Conservation (phyloP, 2,113 vertebrate genomes). For the Larimichthys polyactis region DNA sequence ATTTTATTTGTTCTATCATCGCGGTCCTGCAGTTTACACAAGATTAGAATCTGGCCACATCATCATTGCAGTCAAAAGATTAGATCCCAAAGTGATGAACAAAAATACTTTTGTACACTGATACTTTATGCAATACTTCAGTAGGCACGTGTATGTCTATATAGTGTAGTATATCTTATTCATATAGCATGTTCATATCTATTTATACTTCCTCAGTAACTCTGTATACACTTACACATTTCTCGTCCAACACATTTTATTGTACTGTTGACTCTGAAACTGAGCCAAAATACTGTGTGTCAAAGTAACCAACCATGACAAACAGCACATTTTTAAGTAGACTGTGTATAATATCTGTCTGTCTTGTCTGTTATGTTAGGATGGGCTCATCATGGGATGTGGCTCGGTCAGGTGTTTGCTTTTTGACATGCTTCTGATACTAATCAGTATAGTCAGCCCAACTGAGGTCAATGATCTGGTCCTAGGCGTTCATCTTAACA, state of each 20-base stretch:
- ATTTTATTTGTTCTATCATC: neutral
- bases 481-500: neutral
- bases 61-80: neutral
- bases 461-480: neutral
- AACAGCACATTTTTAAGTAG: neutral
- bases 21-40: neutral
- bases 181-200: no score
- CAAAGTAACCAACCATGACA: no score
- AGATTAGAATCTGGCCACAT: neutral
- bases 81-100: neutral
- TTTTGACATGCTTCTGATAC: conserved; percentile 10
- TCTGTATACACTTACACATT: no score
- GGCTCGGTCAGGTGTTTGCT: conserved; percentile 13
- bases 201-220: no score
- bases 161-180: no score
- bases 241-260: no score
- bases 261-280: no score
- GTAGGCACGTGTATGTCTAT: no score
- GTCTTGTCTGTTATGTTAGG: no score
- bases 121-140: neutral
- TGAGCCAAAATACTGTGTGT: no score
- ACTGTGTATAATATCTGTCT: neutral
- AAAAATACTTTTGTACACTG: no score
- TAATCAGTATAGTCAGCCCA: neutral
- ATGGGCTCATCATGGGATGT: neutral